Base-by-base conservation (phyloP, 2,797 vertebrate genomes). In the Eurystomus glaucurus region DNA sequence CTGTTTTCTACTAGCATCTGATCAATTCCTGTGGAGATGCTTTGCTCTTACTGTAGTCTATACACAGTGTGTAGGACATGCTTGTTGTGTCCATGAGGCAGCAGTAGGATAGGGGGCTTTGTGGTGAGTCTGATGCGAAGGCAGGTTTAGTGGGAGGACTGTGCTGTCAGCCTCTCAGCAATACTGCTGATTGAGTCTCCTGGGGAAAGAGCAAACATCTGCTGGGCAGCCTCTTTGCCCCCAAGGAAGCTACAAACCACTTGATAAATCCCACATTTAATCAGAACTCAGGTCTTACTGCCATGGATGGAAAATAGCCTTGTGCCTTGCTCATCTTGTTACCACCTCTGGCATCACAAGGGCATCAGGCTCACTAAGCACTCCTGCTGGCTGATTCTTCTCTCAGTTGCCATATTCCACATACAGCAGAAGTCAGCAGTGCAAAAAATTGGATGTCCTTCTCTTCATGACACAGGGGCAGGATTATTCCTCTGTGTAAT, bases 391-490 rank as follows among this genome's bases (percentile, higher is more conserved):
- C 57, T 45, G 55, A 54, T 52, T 25, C 77, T 82, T 79, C 62
- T 51, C 55, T 71, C 45, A 77, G 41, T 8, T 37, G 25, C 46
- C 26, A 75, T 88, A 62, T 70, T 93, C 39, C 74, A 92, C 11
- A 35, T 46, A 45, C 22, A 65, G 66, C 23, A 86, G 46, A 93
- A 95, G 26, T 76, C 71, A 90, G 46, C 51, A 76, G 70, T 39
- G 58, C 50, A 93, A 94, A 92, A 90, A 62, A 75, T 70, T 69
- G 83, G 9, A 77, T 72, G 51, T 72, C 26, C 18, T 90, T 11
- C 65, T 89, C 37, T 69, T 76, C 46, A 31, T 29, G 83, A 52
- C 29, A 69, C 20, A 39, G 16, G 7, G 25, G 25, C 39, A 66
- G 55, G 41, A 68, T 84, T 76, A 72, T 90, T 76, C 20, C 45